Evolutionary conservation across 2,797 vertebrate species (phyloP).

Genomic region (Notamacropus eugenii): DNA sequence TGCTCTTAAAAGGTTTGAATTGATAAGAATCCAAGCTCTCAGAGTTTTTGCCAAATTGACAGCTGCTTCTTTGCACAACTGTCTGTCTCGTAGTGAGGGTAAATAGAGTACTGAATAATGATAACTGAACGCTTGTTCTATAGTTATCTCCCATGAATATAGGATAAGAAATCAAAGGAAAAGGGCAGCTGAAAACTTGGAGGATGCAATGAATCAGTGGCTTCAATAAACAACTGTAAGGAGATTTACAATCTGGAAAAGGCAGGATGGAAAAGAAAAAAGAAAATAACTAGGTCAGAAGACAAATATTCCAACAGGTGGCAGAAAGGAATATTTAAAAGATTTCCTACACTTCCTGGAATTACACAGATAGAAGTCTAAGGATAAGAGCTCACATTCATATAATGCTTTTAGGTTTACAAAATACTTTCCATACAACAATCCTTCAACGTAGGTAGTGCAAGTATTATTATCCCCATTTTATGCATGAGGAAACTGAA

Average conservation of each 20-base stretch:
- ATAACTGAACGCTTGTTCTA: constrained; percentile 9
- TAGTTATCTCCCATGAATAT: constrained; percentile 39
- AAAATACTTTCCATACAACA: neutral
- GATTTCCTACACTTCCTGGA: neutral
- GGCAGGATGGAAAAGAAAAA: neutral
- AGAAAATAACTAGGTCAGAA: neutral
- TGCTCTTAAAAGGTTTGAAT: constrained; percentile 11
- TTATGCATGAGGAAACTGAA: neutral
- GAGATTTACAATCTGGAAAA: neutral
- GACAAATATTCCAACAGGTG: neutral
- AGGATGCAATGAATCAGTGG: neutral
- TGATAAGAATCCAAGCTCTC: constrained; percentile 42
- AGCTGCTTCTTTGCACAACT: constrained; percentile 44
- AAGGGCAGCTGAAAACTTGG: neutral
- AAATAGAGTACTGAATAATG: constrained; percentile 7
- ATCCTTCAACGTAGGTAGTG: neutral
- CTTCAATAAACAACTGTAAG: neutral
- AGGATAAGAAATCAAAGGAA: constrained; percentile 42
- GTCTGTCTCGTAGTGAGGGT: constrained; percentile 29
- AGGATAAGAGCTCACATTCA: neutral
- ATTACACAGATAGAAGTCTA: neutral
- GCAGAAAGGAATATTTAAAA: neutral
- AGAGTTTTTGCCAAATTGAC: constrained; percentile 10
- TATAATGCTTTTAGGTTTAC: neutral
- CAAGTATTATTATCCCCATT: neutral